Percentiles rank a stretch among this genome's conserved stretches.
Evolutionary conservation across 2,113 vertebrate species (phyloP).

Genomic region (Phasianus colchicus): DNA sequence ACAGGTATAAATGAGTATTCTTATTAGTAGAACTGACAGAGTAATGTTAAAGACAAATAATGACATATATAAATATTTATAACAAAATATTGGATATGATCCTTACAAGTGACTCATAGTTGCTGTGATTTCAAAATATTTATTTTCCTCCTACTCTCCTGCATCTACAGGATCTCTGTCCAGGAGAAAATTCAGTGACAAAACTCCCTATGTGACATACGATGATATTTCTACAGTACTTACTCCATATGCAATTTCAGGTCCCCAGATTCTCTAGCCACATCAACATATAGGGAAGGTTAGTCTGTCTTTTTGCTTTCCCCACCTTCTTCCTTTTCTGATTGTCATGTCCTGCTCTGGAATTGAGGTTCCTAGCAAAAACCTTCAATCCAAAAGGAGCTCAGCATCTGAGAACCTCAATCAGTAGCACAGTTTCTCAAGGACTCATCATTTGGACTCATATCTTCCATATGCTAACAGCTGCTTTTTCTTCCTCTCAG

Average conservation of each 20-base stretch:
- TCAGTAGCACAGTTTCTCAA: background rate
- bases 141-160: background rate
- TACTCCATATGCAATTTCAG: background rate
- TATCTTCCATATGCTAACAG: background rate
- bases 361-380: background rate
- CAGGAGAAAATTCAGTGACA: background rate
- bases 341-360: background rate
- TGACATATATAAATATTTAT: background rate
- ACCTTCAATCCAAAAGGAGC: background rate
- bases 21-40: background rate
- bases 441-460: background rate
- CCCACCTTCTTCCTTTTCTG: background rate
- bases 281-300: background rate
- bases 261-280: background rate
- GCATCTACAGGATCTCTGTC: background rate
- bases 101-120: background rate
- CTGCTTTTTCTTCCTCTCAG: background rate
- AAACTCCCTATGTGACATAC: background rate
- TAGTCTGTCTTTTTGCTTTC: background rate
- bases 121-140: background rate
- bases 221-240: background rate
- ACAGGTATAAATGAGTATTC: background rate
- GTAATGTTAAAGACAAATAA: background rate
- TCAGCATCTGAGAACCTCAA: background rate
- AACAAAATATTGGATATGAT: background rate